Conservation (phyloP, 2,113 vertebrate species). For the Charina bottae region DNA sequence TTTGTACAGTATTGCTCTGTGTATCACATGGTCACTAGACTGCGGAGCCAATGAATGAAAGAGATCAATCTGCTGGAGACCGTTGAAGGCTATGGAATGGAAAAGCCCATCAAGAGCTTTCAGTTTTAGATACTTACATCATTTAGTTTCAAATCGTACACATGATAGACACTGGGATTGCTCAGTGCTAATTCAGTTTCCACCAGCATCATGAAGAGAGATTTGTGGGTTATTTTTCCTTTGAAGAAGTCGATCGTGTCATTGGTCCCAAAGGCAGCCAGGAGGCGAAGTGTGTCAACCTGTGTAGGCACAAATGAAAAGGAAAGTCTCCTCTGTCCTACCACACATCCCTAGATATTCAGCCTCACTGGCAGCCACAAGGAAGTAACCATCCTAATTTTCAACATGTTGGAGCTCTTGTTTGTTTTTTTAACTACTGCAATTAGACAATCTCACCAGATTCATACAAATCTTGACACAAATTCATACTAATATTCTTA, state of each 20-base stretch:
- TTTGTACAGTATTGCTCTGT: background rate
- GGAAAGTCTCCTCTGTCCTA: background rate
- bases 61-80: background rate
- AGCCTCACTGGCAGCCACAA: background rate
- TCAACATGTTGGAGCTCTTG: background rate
- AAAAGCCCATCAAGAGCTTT: background rate
- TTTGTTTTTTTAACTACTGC: too few relatives aligned
- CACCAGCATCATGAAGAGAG: slow-evolving; percentile 63
- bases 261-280: slow-evolving; percentile 57
- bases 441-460: background rate
- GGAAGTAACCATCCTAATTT: background rate
- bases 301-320: slow-evolving; percentile 13
- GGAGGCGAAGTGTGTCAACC: slow-evolving; percentile 58
- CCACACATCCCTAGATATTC: background rate
- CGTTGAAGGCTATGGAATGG: background rate
- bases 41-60: background rate
- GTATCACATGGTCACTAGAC: background rate
- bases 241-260: slow-evolving; percentile 49
- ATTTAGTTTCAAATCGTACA: slow-evolving; percentile 59
- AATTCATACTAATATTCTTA: background rate
- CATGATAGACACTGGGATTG: slow-evolving; percentile 42
- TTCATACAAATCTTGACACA: background rate
- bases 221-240: slow-evolving; percentile 57
- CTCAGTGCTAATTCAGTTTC: slow-evolving; percentile 8
- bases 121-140: slow-evolving; percentile 52